Percentiles rank a stretch among this genome's conserved stretches.
These are phyloP conservation scores for Zonitis immaculata DNA, from an alignment of 2,888 invertebrate genomes.

Conservation along the genomic window DNA sequence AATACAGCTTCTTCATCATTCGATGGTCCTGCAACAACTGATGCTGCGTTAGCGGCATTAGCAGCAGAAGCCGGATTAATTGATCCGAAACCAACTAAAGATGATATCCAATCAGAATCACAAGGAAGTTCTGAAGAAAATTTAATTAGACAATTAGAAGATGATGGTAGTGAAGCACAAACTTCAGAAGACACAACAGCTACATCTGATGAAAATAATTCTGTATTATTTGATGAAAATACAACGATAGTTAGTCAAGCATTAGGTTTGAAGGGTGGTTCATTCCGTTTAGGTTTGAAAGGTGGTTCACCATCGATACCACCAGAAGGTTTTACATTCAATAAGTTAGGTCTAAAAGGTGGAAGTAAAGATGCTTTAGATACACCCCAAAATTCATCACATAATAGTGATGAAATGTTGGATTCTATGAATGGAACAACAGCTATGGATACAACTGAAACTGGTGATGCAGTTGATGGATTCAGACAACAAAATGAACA, in stretches of 20 bases:
- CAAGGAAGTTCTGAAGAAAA: conserved; percentile 9
- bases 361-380: conserved; percentile 43
- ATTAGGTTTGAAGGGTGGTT: conserved; percentile 42
- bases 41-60: conserved; percentile 58
- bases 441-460: not conserved
- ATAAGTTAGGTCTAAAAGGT: conserved; percentile 38
- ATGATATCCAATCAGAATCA: conserved; percentile 8
- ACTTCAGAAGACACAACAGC: conserved; percentile 14
- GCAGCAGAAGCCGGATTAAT: conserved; percentile 60
- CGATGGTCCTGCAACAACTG: conserved; percentile 58
- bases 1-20: conserved; percentile 50
- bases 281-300: conserved; percentile 22
- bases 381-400: conserved; percentile 7
- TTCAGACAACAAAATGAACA: conserved; percentile 23
- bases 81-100: conserved; percentile 48
- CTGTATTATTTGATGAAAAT: conserved; percentile 38
- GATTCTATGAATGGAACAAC: conserved; percentile 1
- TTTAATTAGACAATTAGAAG: conserved; percentile 18
- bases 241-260: conserved; percentile 40
- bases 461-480: not conserved
- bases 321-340: conserved; percentile 15
- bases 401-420: conserved; percentile 3
- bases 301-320: conserved; percentile 27
- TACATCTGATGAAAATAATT: conserved; percentile 24
- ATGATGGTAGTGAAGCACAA: conserved; percentile 5